These are phyloP conservation scores for Cheilosia grossa DNA, from an alignment of 2,888 invertebrate species.

Conservation along the genomic window DNA sequence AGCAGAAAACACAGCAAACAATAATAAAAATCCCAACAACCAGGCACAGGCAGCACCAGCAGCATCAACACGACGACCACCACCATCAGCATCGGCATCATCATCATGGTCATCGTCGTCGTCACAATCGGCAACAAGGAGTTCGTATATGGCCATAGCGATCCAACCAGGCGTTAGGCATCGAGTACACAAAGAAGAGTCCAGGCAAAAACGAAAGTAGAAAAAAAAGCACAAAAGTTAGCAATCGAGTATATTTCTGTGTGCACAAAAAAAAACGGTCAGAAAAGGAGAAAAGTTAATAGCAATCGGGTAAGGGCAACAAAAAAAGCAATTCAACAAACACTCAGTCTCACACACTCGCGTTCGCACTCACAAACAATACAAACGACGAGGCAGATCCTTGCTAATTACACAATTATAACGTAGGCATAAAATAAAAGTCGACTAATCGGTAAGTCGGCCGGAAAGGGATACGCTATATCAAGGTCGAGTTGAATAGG, in stretches of 20 bases:
- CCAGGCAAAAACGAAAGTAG: constrained; percentile 48
- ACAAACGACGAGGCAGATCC: constrained; percentile 32
- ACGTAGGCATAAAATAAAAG: constrained; percentile 62
- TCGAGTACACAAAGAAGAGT: constrained; percentile 44
- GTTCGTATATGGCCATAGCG: constrained; percentile 28
- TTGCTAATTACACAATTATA: constrained; percentile 68
- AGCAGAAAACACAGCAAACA: constrained; percentile 42
- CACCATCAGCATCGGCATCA: constrained; percentile 82
- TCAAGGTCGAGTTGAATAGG: constrained; percentile 26
- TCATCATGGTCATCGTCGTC: constrained; percentile 49
- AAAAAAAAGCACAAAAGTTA: constrained; percentile 69
- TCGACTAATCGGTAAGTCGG: constrained; percentile 54
- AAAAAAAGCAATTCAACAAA: constrained; percentile 41
- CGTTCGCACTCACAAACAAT: constrained; percentile 23
- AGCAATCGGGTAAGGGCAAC: constrained; percentile 20
- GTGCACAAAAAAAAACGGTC: constrained; percentile 35
- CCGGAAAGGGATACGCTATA: constrained; percentile 24
- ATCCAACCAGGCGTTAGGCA: constrained; percentile 63
- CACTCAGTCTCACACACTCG: constrained; percentile 23
- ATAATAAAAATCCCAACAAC: constrained; percentile 79
- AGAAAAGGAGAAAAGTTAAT: constrained; percentile 55
- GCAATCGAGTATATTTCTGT: constrained; percentile 37
- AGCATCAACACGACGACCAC: constrained; percentile 39
- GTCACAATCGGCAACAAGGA: constrained; percentile 46
- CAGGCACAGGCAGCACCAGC: constrained; percentile 85